Evolutionary conservation across 2,797 vertebrate genomes (phyloP).

Genomic region (Gymnothorax reevesii): DNA sequence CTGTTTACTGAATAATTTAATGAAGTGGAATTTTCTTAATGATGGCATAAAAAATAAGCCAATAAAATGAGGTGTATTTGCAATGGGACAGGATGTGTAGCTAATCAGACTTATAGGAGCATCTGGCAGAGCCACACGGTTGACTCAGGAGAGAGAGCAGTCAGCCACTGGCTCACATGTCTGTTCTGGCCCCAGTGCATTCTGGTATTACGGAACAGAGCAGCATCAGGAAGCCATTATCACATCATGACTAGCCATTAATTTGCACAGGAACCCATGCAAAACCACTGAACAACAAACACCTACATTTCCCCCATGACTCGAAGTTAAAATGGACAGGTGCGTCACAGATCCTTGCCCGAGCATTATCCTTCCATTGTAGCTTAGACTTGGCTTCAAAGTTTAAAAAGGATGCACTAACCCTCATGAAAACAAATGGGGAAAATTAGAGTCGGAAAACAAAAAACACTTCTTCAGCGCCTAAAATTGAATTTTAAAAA

Average conservation of each 20-base stretch:
- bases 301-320: constrained; percentile 44
- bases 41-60: too few relatives aligned
- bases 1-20: too few relatives aligned
- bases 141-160: background rate
- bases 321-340: constrained; percentile 11
- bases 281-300: constrained; percentile 52
- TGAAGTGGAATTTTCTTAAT: too few relatives aligned
- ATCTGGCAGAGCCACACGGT: constrained; percentile 33
- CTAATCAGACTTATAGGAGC: constrained; percentile 19
- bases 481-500: background rate
- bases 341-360: background rate
- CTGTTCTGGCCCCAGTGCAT: background rate
- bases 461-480: background rate
- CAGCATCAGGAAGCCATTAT: constrained; percentile 62
- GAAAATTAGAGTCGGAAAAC: background rate
- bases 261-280: constrained; percentile 59
- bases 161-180: background rate
- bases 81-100: background rate
- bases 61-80: constrained; percentile 5
- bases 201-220: constrained; percentile 26
- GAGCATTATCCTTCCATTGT: background rate
- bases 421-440: background rate
- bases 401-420: background rate
- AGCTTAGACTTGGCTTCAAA: too few relatives aligned
- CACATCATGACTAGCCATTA: constrained; percentile 49